Evolutionary conservation across 2,113 vertebrate species (phyloP), one percentile per base, ranked within the genome.

Genomic region (Poecilia latipinna): DNA sequence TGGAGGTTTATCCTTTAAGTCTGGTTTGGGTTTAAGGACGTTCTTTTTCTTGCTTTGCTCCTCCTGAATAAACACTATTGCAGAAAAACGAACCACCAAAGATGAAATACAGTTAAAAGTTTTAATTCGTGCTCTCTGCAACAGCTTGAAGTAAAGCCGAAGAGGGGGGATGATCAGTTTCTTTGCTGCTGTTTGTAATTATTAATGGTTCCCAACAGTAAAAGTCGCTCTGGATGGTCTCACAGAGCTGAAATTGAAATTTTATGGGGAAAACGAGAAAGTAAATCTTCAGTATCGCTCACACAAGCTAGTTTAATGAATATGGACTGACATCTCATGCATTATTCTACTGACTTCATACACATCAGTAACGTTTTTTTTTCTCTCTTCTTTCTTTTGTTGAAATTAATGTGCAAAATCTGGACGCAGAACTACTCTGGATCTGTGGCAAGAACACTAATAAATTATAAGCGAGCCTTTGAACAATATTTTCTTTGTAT

Each of bases 41-140:
- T 57, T 57, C 51, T 57, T n/a, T 57, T 57, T 57, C 51, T 57
- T 57, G 51, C n/a, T 57, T 24, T 57, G 51, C 6, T 57, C 19
- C 19, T 1, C 51, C 51, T 10, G 24, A 62, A 37, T 12, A 76
- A 77, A 82, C 33, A 74, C 29, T 64, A 57, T 74, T 32, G 15
- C 29, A 67, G 57, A 82, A 70, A 62, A 73, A 65, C 72, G 42
- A 84, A 79, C 72, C 77, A 88, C 86, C 89, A 91, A 91, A 91
- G 87, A 90, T 42, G 29, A 79, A 67, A 72, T 17, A 64, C 63
- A 68, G 71, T 69, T 22, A 65, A 72, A 22, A 15, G 4, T 70
- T 75, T 73, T 28, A 84, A 62, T 63, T 74, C 15, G 66, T 3
- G 22, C 60, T 15, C 29, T 68, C 60, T 61, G n/a, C 68, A 64